Percentiles rank a stretch among this genome's conserved stretches.
Evolutionary conservation across 1,140 invertebrate genomes (phyloP).

Genomic region (Olivierus martensii): DNA sequence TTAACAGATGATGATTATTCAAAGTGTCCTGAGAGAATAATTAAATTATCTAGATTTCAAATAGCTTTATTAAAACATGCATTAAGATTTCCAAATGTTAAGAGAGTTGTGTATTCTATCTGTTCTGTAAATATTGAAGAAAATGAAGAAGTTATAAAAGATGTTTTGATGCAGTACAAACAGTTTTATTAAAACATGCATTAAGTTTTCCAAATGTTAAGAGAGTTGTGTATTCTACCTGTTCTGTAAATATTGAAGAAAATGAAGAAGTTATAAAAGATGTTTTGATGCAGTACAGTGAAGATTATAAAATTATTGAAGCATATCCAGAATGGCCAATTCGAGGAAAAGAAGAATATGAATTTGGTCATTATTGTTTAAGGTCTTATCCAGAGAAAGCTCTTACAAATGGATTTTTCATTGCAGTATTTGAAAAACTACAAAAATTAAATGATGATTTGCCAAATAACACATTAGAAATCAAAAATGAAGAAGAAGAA

Average conservation of each 20-base stretch:
- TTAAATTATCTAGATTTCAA: slow-evolving; percentile 65
- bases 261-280: slow-evolving; percentile 74
- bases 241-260: slow-evolving; percentile 75
- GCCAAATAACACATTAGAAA: no score
- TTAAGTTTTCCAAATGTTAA: slow-evolving; percentile 71
- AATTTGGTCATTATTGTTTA: slow-evolving; percentile 47
- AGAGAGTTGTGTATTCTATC: slow-evolving; percentile 84
- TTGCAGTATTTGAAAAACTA: slow-evolving; percentile 74
- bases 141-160: slow-evolving; percentile 73
- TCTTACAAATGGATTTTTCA: slow-evolving; percentile 84
- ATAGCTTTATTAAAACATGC: slow-evolving; percentile 70
- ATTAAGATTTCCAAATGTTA: slow-evolving; percentile 65
- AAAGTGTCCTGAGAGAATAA: slow-evolving; percentile 36
- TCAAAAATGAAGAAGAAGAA: no score
- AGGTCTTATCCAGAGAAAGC: slow-evolving; percentile 57
- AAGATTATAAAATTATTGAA: slow-evolving; percentile 21
- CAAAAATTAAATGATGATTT: no score
- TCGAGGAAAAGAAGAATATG: slow-evolving; percentile 25
- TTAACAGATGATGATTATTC: slow-evolving; percentile 27
- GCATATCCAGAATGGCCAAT: slow-evolving; percentile 27
- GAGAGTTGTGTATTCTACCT: slow-evolving; percentile 86
- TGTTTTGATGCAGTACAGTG: slow-evolving; percentile 26
- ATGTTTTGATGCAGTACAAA: slow-evolving; percentile 59
- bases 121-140: slow-evolving; percentile 81
- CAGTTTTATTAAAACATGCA: slow-evolving; percentile 67